A percentile compares a stretch with the other conserved stretches of the same genome.
These are phyloP conservation scores for Gymnoscopelus microlampas DNA, from an alignment of 2,797 vertebrate species.

Conservation along the genomic window DNA sequence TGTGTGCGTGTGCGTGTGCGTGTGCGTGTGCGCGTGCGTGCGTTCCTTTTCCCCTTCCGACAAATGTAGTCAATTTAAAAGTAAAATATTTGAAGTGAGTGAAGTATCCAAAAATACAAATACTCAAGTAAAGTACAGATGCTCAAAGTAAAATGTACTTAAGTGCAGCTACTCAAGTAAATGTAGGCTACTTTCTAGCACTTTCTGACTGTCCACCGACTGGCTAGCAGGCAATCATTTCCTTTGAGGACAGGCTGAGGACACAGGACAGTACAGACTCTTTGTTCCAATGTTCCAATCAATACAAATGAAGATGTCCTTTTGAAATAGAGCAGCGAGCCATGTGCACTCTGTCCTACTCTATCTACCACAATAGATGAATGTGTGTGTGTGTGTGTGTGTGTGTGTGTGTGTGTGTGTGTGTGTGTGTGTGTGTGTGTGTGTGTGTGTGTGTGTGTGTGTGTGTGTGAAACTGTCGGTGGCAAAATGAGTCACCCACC, in stretches of 20 bases:
- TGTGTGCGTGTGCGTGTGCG: too few relatives aligned
- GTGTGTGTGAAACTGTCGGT: too few relatives aligned
- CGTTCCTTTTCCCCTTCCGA: background rate
- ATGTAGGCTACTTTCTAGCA: too few relatives aligned
- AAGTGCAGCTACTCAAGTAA: too few relatives aligned
- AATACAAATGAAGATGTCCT: slow-evolving; percentile 69
- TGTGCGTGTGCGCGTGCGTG: background rate
- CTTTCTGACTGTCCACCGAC: too few relatives aligned
- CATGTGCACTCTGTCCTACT: slow-evolving; percentile 22
- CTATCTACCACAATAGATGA: slow-evolving; percentile 47
- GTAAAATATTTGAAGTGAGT: too few relatives aligned
- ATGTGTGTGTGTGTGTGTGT: slow-evolving; percentile 29
- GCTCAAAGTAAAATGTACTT: too few relatives aligned
- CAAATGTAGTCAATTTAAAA: too few relatives aligned
- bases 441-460: background rate
- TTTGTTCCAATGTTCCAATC: slow-evolving; percentile 52
- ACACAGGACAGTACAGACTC: slow-evolving; percentile 34
- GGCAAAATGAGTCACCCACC: too few relatives aligned
- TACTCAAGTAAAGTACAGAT: too few relatives aligned
- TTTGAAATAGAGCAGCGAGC: slow-evolving; percentile 53
- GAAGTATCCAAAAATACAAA: too few relatives aligned
- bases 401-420: slow-evolving; percentile 16
- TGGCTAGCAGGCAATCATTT: too few relatives aligned
- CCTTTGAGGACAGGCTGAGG: slow-evolving; percentile 34
- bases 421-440: slow-evolving; percentile 33